phyloP scores from a whole-genome alignment of 2,113 vertebrate genomes.

The Malurus melanocephalus region DNA sequence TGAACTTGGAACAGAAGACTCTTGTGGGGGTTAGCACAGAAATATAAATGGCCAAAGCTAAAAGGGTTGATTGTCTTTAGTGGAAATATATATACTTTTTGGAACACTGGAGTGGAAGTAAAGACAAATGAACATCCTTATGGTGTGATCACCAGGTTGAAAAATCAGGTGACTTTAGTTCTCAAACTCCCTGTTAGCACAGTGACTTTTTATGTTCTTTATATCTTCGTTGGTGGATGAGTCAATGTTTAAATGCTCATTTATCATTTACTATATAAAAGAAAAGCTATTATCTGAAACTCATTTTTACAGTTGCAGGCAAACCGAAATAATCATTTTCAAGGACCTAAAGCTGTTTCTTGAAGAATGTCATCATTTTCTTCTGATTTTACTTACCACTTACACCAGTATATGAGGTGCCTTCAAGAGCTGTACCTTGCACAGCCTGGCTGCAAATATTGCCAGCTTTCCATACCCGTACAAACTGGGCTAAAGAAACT shows the following conservation, averaged over 20 bases:
- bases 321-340: slow-evolving; percentile 80
- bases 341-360: slow-evolving; percentile 80
- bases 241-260: slow-evolving; percentile 76
- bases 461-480: slow-evolving; percentile 15
- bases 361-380: slow-evolving; percentile 80
- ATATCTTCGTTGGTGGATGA: slow-evolving; percentile 76
- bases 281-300: slow-evolving; percentile 81
- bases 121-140: slow-evolving; percentile 73
- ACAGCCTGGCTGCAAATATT: slow-evolving; percentile 51
- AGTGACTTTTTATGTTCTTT: slow-evolving; percentile 73
- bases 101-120: slow-evolving; percentile 58
- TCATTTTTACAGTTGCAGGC: slow-evolving; percentile 78
- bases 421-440: slow-evolving; percentile 55
- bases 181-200: slow-evolving; percentile 74
- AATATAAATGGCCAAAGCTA: slow-evolving; percentile 60
- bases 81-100: slow-evolving; percentile 70
- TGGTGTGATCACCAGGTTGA: slow-evolving; percentile 72
- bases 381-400: slow-evolving; percentile 76
- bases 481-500: background rate
- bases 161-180: slow-evolving; percentile 74
- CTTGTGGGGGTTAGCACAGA: slow-evolving; percentile 31
- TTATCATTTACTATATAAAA: slow-evolving; percentile 80
- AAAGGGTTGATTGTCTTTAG: slow-evolving; percentile 69
- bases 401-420: slow-evolving; percentile 65
- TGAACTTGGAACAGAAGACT: slow-evolving; percentile 49